These are phyloP conservation scores for Mormyrus proboscirostris DNA, from an alignment of 2,797 vertebrate genomes.

Conservation along the genomic window DNA sequence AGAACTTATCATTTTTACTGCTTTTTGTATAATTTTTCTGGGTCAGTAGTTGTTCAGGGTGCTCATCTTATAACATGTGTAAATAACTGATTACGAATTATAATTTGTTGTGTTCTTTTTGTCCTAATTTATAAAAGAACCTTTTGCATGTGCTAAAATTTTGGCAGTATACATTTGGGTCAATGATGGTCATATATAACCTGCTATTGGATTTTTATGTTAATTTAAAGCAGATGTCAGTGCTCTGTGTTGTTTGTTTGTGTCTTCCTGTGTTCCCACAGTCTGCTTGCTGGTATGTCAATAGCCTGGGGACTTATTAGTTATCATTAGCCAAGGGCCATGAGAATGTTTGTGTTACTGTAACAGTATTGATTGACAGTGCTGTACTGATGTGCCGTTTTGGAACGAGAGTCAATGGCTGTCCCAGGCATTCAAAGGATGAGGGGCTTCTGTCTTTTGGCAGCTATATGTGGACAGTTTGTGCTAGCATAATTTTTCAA, in stretches of 20 bases:
- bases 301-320: constrained; percentile 6
- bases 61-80: background rate
- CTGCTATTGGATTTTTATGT: background rate
- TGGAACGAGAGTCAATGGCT: background rate
- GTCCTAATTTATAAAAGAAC: background rate
- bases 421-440: background rate
- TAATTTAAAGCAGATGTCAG: background rate
- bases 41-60: background rate
- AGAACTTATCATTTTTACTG: background rate
- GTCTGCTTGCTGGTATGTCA: background rate
- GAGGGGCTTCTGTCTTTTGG: background rate
- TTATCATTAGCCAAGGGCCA: background rate
- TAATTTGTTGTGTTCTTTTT: background rate
- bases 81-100: background rate
- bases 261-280: background rate
- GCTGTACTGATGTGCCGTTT: background rate
- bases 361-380: constrained; percentile 11
- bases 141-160: background rate
- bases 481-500: background rate
- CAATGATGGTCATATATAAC: background rate
- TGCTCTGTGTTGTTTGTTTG: constrained; percentile 3
- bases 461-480: background rate
- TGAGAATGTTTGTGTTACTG: background rate
- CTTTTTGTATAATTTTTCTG: background rate
- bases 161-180: background rate